Conservation (phyloP, 1,140 invertebrate species). For the Lutraria rhynchaena region DNA sequence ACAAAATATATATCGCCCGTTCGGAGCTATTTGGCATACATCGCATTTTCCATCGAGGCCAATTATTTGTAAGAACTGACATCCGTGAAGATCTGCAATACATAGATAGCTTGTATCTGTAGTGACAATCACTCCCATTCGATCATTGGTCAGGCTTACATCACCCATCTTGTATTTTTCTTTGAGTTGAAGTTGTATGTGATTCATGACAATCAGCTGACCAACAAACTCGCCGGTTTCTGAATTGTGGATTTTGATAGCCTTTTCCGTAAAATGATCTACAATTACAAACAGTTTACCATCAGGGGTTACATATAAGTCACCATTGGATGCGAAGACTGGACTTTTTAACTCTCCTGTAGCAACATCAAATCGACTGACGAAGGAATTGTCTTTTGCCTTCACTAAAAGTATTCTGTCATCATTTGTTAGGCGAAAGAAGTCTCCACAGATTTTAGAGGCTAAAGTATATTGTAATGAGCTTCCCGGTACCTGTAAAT, state of each 20-base stretch:
- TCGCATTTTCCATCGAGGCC: constrained; percentile 73
- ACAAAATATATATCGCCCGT: constrained; percentile 74
- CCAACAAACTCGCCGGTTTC: constrained; percentile 75
- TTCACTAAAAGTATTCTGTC: constrained; percentile 72
- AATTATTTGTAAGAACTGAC: constrained; percentile 75
- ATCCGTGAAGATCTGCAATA: constrained; percentile 72
- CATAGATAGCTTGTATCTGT: constrained; percentile 77
- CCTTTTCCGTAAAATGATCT: constrained; percentile 78
- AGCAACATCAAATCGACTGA: constrained; percentile 73
- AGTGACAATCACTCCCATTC: constrained; percentile 74
- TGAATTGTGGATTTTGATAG: constrained; percentile 78
- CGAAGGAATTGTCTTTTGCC: constrained; percentile 65
- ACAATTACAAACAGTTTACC: constrained; percentile 76
- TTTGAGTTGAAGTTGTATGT: constrained; percentile 73
- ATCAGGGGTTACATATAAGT: constrained; percentile 76
- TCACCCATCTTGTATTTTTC: constrained; percentile 75
- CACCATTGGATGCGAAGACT: constrained; percentile 77
- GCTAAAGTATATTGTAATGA: constrained; percentile 76
- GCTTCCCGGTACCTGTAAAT: constrained; percentile 76
- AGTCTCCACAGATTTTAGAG: constrained; percentile 60
- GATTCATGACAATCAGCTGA: constrained; percentile 79
- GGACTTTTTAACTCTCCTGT: constrained; percentile 70
- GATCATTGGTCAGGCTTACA: constrained; percentile 72
- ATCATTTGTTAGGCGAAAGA: constrained; percentile 65
- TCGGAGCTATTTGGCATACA: constrained; percentile 75